Conservation (phyloP, 2,113 vertebrate species). For the Oplegnathus fasciatus region DNA sequence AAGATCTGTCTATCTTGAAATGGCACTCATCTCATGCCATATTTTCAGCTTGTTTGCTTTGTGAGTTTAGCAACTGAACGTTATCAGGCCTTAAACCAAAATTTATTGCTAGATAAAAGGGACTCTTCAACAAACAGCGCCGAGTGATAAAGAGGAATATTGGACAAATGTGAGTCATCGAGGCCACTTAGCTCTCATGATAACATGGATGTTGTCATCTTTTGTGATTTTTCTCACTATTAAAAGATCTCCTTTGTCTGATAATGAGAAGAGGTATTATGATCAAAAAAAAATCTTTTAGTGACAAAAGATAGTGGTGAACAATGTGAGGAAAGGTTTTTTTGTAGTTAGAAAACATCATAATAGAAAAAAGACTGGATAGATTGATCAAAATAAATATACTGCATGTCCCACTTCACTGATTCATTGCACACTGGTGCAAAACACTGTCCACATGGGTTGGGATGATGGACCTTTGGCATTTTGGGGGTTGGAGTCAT, state of each 20-base stretch:
- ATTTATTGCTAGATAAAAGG: constrained; percentile 20
- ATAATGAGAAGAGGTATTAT: neutral
- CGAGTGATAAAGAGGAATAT: constrained; percentile 9
- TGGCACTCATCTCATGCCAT: constrained; percentile 2
- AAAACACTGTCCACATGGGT: constrained; percentile 34
- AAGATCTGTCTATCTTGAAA: constrained; percentile 16
- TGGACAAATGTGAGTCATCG: constrained; percentile 12
- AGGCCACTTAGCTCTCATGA: neutral
- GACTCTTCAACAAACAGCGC: constrained; percentile 18
- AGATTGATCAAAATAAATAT: constrained; percentile 10
- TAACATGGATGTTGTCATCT: neutral
- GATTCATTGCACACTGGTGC: constrained; percentile 29
- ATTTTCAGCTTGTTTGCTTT: constrained; percentile 37
- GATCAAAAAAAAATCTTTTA: neutral
- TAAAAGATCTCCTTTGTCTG: neutral
- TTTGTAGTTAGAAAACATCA: neutral
- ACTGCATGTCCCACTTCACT: neutral
- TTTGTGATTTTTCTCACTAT: neutral
- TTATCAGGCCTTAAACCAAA: constrained; percentile 23
- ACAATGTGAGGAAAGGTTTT: neutral
- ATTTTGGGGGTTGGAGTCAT: constrained; percentile 47
- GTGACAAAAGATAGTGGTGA: neutral
- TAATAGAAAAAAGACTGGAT: constrained; percentile 15
- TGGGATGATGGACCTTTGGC: constrained; percentile 49
- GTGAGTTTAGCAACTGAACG: constrained; percentile 26